Evolutionary conservation across 2,113 vertebrate species (phyloP).

Genomic region (Ia io): DNA sequence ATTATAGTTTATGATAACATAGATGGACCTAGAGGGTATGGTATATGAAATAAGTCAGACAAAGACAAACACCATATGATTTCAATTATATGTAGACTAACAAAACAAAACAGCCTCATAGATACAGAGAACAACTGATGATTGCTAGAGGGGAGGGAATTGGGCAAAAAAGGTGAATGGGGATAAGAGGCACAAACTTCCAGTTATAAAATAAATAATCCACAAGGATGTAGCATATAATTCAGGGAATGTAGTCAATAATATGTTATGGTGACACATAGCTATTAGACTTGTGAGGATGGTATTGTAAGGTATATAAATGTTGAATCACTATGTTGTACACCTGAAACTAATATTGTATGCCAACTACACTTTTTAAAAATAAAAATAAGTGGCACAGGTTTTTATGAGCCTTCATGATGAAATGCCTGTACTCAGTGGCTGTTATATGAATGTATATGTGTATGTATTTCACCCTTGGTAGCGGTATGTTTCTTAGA

Average conservation of each 20-base stretch:
- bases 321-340: not conserved
- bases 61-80: not conserved
- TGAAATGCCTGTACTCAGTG: not conserved
- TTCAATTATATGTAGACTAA: not conserved
- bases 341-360: not conserved
- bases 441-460: not conserved
- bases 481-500: not conserved
- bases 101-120: not conserved
- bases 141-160: not conserved
- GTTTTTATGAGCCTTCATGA: not conserved
- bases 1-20: not conserved
- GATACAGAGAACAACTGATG: not conserved
- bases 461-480: not conserved
- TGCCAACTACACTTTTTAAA: not conserved
- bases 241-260: not conserved
- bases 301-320: not conserved
- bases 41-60: not conserved
- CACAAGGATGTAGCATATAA: not conserved
- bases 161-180: not conserved
- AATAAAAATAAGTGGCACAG: not conserved
- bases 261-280: not conserved
- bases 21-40: not conserved
- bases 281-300: not conserved
- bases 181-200: not conserved
- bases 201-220: not conserved